Evolutionary conservation across 2,888 invertebrate genomes (phyloP), one percentile per base, ranked within the genome.

Genomic region (Macropis europaea): DNA sequence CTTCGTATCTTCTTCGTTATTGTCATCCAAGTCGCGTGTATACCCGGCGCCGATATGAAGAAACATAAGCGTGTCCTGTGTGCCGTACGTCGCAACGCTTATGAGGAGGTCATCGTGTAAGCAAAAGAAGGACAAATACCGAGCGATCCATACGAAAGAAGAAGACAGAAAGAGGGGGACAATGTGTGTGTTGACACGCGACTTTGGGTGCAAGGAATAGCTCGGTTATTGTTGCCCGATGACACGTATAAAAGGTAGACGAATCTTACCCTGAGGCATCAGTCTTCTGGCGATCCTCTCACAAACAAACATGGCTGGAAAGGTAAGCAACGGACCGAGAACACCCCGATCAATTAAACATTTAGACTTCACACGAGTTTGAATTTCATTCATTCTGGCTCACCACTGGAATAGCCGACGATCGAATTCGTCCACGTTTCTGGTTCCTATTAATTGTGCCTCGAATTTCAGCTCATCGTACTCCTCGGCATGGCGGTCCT

Each of bases 401-500:
- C n/a, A n/a, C n/a, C n/a, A n/a, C n/a, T n/a, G n/a, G n/a, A n/a
- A n/a, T n/a, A n/a, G n/a, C n/a, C n/a, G n/a, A n/a, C n/a, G n/a
- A n/a, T n/a, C n/a, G n/a, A n/a, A n/a, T n/a, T n/a, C n/a, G n/a
- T n/a, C n/a, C n/a, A n/a, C n/a, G n/a, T n/a, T n/a, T n/a, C n/a
- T n/a, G n/a, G n/a, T n/a, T n/a, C n/a, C n/a, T n/a, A n/a, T n/a
- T 13, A 15, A 17, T 42, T 22, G 7, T 36, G 22, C 17, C 13
- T 17, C 9, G 2, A 26, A 43, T 59, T 66, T 1, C 79, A 89
- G 91, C 78, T 90, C 64, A 62, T 90, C 69, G 82, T 90, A 57
- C 63, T 91, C 36, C 77, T 88, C 81, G 87, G 87, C 54, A 75
- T 90, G 66, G 90, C 76, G 83, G 90, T 78, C 74, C 89, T 92